A percentile compares a stretch with the other conserved stretches of the same genome.
phyloP scores from a whole-genome alignment of 2,797 vertebrate species.

The Synaphobranchus kaupii region DNA sequence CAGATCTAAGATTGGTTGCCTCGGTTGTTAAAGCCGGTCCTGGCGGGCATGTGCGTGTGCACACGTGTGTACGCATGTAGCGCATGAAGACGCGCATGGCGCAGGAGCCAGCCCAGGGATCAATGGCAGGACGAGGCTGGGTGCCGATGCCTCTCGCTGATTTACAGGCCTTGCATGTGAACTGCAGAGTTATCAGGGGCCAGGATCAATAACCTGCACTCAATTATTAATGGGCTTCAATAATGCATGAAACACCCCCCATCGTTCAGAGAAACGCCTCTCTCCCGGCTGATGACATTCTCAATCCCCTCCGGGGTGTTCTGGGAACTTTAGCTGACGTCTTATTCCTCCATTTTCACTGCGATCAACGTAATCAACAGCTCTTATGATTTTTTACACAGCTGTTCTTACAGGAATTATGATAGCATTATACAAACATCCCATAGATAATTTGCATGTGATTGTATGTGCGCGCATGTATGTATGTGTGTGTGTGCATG shows the following conservation, averaged over 20 bases:
- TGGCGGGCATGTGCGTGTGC: background rate
- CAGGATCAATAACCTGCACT: constrained; percentile 62
- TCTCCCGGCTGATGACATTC: constrained; percentile 23
- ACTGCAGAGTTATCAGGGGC: constrained; percentile 56
- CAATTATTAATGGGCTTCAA: constrained; percentile 69
- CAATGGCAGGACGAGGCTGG: constrained; percentile 43
- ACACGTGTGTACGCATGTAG: background rate
- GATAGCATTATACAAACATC: background rate
- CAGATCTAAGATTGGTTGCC: background rate
- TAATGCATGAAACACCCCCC: constrained; percentile 43
- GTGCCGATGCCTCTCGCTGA: constrained; percentile 43
- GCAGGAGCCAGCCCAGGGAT: constrained; percentile 47
- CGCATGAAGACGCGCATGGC: background rate
- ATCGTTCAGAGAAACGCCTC: constrained; percentile 20
- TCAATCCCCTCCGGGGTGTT: background rate
- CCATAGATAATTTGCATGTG: background rate
- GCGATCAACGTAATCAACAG: background rate
- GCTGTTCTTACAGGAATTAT: background rate
- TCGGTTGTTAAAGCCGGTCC: background rate
- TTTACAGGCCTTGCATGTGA: constrained; percentile 40
- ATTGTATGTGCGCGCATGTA: background rate
- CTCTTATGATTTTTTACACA: background rate
- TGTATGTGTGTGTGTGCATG: background rate
- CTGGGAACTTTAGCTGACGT: background rate
- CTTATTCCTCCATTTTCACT: background rate